Base-by-base conservation (phyloP, 2,888 invertebrate genomes). In the Pristionchus entomophagus region DNA sequence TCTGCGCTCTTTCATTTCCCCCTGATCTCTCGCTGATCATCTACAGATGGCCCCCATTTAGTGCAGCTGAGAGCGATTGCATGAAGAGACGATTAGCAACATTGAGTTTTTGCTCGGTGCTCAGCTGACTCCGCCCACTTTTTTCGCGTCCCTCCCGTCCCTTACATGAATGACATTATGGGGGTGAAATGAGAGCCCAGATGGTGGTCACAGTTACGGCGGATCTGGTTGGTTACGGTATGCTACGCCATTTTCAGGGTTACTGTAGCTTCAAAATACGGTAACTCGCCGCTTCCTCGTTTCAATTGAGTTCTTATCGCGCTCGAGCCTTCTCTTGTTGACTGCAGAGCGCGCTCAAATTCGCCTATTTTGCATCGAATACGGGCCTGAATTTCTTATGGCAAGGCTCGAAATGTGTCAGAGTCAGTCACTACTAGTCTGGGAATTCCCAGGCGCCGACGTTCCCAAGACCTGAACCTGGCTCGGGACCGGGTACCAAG, bases 11-110 rank as follows among this genome's bases (percentile, higher is more conserved):
- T 41, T 73, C 73, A 0, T 4, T 45, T 41, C 19, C 26, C n/a
- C n/a, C n/a, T 12, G n/a, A 6, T 73, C 73, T 73, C 73, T 73
- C 41, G 45, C 45, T 26, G 41, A 73, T 73, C 73, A 45, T 10
- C n/a, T 26, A n/a, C 73, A 73, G 73, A 73, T 73, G 73, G 32
- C 41, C 73, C n/a, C n/a, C 38, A 38, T 73, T 73, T 19, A 38
- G n/a, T 45, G 73, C n/a, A 45, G 56, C 22, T 22, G 56, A 56
- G 5, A n/a, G n/a, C n/a, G 45, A 45, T 45, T 45, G 45, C 45
- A 45, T 45, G 45, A 14, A 22, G 12, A 22, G 5, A 73, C 73
- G 73, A 73, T 73, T 73, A 73, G 73, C 73, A 73, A 73, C 73
- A 69, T n/a, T n/a, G 38, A 69, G 35, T 69, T 35, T 69, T 69